Conservation (phyloP, 2,113 vertebrate genomes). For the Atractosteus spatula region DNA sequence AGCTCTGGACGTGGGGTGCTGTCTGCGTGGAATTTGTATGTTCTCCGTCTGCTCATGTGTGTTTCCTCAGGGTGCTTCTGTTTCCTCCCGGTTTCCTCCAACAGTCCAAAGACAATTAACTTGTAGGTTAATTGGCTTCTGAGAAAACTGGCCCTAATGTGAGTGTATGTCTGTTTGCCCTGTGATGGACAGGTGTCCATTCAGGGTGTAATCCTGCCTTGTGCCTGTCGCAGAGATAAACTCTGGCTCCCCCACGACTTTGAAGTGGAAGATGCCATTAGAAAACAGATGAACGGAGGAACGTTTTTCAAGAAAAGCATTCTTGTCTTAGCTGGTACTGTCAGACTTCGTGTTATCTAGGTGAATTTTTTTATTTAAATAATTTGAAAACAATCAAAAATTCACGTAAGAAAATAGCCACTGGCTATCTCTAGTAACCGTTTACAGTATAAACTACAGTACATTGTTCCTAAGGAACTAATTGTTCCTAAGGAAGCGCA, state of each 20-base stretch:
- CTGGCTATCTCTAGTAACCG: too few species aligned
- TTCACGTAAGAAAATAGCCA: background rate
- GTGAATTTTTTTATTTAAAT: background rate
- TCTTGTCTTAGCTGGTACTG: constrained; percentile 21
- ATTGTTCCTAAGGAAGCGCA: background rate
- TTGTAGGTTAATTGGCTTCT: background rate
- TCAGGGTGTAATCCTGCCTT: too few species aligned
- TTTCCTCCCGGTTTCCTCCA: too few species aligned
- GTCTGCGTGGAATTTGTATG: too few species aligned
- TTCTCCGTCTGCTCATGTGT: background rate
- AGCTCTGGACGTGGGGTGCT: too few species aligned
- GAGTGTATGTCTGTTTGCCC: background rate
- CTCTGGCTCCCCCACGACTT: too few species aligned
- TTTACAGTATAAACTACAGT: too few species aligned
- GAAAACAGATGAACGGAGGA: background rate
- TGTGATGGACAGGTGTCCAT: too few species aligned
- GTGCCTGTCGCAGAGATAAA: too few species aligned
- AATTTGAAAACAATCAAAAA: background rate
- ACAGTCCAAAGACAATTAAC: too few species aligned
- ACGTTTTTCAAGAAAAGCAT: constrained; percentile 16
- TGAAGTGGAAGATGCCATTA: constrained; percentile 34
- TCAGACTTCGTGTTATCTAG: constrained; percentile 22
- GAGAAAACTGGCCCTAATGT: constrained; percentile 13
- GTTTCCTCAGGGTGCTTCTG: too few species aligned
- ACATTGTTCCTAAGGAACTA: background rate